Evolutionary conservation across 2,797 vertebrate species (phyloP).

Genomic region (Pygocentrus nattereri): DNA sequence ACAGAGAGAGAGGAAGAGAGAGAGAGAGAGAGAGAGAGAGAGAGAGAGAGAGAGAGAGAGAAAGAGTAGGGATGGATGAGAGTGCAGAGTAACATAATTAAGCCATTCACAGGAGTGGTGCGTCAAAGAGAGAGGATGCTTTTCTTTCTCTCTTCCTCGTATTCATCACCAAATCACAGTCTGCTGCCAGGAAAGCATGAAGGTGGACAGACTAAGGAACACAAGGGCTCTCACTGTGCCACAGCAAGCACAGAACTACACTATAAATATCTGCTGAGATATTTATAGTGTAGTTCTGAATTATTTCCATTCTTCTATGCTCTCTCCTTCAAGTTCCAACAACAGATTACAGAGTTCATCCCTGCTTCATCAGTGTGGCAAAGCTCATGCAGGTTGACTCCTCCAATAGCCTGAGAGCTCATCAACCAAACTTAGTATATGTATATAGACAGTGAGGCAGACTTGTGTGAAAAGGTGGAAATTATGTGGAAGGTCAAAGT

Average conservation of each 20-base stretch:
- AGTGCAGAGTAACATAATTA: conserved; percentile 14
- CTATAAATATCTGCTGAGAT: not conserved
- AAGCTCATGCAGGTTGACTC: not conserved
- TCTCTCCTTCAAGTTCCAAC: not conserved
- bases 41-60: not conserved
- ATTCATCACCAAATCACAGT: conserved; percentile 13
- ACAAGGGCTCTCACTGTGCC: conserved; percentile 16
- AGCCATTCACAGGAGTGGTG: conserved; percentile 16
- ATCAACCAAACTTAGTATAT: not conserved
- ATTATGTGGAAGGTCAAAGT: not conserved
- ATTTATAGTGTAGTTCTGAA: too few relatives aligned
- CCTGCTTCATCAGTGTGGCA: not conserved
- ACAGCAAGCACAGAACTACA: conserved; percentile 9
- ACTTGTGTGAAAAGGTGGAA: too few relatives aligned
- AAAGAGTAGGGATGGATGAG: not conserved
- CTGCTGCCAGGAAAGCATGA: conserved; percentile 9
- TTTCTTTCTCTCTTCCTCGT: conserved; percentile 12
- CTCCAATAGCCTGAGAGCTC: not conserved
- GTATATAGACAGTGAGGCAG: too few relatives aligned
- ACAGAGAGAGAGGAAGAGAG: not conserved
- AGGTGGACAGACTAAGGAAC: not conserved
- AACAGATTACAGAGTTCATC: not conserved
- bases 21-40: not conserved
- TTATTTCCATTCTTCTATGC: not conserved
- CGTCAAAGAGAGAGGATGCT: conserved; percentile 9